These are phyloP conservation scores for Suricata suricatta DNA, from an alignment of 2,113 vertebrate genomes.

Conservation along the genomic window DNA sequence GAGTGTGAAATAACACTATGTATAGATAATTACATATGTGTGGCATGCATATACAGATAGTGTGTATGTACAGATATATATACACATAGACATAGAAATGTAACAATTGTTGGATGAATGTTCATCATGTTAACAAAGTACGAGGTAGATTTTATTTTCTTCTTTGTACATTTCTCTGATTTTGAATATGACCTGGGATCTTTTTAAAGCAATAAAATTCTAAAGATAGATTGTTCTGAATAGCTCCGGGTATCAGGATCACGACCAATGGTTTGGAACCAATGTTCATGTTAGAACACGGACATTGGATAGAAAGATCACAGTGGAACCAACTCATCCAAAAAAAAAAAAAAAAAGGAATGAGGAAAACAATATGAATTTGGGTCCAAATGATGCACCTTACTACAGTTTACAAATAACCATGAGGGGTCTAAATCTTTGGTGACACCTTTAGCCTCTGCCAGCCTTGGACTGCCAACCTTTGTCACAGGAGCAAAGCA, in stretches of 20 bases:
- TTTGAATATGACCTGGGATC: background rate
- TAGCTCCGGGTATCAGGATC: background rate
- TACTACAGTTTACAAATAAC: background rate
- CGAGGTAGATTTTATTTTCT: background rate
- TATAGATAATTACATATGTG: background rate
- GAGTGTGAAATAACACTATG: background rate
- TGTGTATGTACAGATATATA: background rate
- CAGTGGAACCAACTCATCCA: background rate
- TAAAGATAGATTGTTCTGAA: background rate
- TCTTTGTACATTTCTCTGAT: background rate
- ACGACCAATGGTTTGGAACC: background rate
- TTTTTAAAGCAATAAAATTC: conserved; percentile 10
- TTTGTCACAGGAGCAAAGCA: background rate
- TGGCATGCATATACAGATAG: no score
- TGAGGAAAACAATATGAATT: background rate
- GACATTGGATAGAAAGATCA: background rate
- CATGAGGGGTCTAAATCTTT: background rate
- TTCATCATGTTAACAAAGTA: background rate
- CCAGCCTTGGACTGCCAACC: background rate
- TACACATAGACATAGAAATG: background rate
- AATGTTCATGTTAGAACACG: background rate
- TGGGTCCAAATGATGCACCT: background rate
- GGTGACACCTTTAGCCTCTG: background rate
- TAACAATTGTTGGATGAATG: background rate
- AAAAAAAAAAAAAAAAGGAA: background rate